These are phyloP conservation scores for Merodon equestris DNA, from an alignment of 2,888 invertebrate genomes.

Conservation along the genomic window DNA sequence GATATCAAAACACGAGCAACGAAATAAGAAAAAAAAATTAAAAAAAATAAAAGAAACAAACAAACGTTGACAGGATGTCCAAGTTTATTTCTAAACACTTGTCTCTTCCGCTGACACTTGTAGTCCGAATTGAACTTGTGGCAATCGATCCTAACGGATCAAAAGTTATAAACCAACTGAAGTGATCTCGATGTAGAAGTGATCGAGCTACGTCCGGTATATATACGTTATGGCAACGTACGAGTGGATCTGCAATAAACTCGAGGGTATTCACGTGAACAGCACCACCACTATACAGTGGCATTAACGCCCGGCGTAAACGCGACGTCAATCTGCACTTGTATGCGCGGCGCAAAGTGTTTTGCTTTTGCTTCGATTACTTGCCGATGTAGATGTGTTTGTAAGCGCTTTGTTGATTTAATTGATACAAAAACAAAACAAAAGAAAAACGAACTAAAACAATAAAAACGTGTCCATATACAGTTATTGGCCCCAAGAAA, in stretches of 20 bases:
- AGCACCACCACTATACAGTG: slow-evolving; percentile 34
- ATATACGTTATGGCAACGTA: slow-evolving; percentile 42
- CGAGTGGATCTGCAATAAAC: slow-evolving; percentile 40
- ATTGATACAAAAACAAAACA: slow-evolving; percentile 8
- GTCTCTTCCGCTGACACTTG: background rate
- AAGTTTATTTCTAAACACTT: slow-evolving; percentile 11
- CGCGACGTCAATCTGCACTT: too few species aligned
- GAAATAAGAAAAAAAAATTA: background rate
- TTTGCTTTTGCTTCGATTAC: background rate
- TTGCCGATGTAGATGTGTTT: slow-evolving; percentile 16
- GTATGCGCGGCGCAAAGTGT: background rate
- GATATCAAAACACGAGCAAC: too few species aligned
- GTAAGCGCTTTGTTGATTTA: slow-evolving; percentile 41
- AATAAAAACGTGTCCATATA: background rate
- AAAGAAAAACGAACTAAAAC: too few species aligned
- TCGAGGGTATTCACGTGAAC: slow-evolving; percentile 36
- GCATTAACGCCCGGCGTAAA: slow-evolving; percentile 4
- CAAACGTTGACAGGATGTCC: too few species aligned
- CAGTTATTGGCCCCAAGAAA: slow-evolving; percentile 5
- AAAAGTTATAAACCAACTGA: slow-evolving; percentile 70
- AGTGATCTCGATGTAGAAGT: slow-evolving; percentile 44
- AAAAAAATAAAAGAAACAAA: slow-evolving; percentile 31
- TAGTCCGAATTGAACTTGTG: background rate
- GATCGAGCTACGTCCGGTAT: slow-evolving; percentile 52
- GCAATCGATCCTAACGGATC: slow-evolving; percentile 65